These are phyloP conservation scores for Spermophilus dauricus DNA, from an alignment of 2,113 vertebrate genomes.

Conservation along the genomic window DNA sequence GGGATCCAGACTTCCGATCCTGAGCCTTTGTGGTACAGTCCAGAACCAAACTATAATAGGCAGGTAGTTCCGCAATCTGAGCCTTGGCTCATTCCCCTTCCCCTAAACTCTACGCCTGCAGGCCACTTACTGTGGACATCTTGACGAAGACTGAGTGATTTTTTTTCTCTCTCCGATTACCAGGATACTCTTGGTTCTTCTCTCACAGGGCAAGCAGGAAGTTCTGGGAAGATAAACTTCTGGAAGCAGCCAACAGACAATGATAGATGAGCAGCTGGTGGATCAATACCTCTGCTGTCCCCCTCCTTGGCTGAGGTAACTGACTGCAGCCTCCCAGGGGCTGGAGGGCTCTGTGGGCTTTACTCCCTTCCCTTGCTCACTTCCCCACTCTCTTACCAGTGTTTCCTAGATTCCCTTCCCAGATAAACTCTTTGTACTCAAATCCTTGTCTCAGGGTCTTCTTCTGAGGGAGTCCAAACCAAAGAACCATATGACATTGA, in stretches of 20 bases:
- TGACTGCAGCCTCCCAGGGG: not conserved
- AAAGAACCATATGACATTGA: not conserved
- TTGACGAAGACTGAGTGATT: accelerated
- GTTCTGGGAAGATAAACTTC: not conserved
- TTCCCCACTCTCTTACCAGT: not conserved
- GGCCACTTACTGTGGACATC: not conserved
- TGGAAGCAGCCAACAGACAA: not conserved
- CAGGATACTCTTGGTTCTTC: not conserved
- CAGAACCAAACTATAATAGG: not conserved
- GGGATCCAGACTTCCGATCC: not conserved
- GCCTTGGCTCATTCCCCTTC: accelerated
- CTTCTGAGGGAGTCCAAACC: not conserved
- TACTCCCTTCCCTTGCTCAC: not conserved
- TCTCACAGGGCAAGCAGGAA: not conserved
- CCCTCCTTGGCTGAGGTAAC: accelerated
- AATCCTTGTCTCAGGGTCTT: not conserved
- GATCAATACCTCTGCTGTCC: too few species aligned
- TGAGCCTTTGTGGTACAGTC: not conserved
- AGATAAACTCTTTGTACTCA: not conserved
- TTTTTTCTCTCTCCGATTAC: not conserved
- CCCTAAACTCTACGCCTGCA: not conserved
- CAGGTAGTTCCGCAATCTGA: accelerated
- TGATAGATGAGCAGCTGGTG: too few species aligned
- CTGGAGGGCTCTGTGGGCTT: too few species aligned
- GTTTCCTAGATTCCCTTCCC: not conserved